Evolutionary conservation across 2,888 invertebrate species (phyloP).

Genomic region (Steinernema carpocapsae): DNA sequence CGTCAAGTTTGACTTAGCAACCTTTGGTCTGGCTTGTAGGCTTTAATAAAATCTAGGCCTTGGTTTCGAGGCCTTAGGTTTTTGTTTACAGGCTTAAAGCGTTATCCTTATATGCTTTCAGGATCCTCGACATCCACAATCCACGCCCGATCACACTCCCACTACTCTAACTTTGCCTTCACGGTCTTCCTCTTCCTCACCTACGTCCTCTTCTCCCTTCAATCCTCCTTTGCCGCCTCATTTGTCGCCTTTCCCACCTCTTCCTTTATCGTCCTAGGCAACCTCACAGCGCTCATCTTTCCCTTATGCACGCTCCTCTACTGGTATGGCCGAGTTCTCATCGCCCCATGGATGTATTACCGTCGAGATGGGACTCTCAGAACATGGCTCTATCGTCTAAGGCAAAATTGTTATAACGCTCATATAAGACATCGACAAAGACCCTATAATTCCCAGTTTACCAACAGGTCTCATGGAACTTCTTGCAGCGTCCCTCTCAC

Average conservation of each 20-base stretch:
- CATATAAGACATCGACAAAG: neutral
- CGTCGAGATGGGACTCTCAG: neutral
- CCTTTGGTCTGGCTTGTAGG: no score
- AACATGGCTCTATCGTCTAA: neutral
- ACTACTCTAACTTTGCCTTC: no score
- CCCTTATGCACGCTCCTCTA: neutral
- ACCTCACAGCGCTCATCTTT: neutral
- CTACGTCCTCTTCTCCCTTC: neutral
- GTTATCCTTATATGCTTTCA: no score
- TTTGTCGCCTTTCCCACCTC: neutral
- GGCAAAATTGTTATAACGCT: neutral
- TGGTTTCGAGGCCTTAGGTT: no score
- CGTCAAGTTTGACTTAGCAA: no score
- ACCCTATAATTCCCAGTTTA: no score
- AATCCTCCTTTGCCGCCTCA: neutral
- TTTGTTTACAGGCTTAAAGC: no score
- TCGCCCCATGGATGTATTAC: neutral
- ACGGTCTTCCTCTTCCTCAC: constrained; percentile 11
- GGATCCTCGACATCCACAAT: no score
- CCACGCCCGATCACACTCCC: no score
- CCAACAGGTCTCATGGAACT: no score
- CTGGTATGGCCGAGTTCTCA: constrained; percentile 15
- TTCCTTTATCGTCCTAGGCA: neutral
- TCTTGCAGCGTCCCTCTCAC: no score
- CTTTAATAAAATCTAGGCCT: no score